Evolutionary conservation across 2,113 vertebrate genomes (phyloP).

Genomic region (Cyanoderma ruficeps): DNA sequence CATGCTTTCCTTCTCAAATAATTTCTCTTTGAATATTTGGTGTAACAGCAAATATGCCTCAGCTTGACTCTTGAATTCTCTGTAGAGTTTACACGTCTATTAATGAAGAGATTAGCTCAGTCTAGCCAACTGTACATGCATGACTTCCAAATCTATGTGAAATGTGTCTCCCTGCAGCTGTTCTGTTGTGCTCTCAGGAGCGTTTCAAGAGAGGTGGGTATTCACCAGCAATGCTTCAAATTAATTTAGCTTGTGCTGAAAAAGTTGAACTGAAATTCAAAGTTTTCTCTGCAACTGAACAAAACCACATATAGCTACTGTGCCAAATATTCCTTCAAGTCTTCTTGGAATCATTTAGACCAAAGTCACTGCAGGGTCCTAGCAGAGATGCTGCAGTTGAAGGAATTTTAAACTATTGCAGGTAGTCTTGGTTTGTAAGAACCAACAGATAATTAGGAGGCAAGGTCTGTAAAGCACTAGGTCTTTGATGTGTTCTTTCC

Average conservation of each 20-base stretch:
- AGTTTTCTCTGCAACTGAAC: constrained; percentile 25
- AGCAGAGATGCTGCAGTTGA: background rate
- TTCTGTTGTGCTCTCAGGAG: constrained; percentile 29
- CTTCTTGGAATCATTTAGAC: background rate
- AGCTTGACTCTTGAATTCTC: constrained; percentile 51
- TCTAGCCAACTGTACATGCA: constrained; percentile 54
- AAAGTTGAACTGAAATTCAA: constrained; percentile 50
- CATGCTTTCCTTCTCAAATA: constrained; percentile 25
- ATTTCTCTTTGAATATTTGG: constrained; percentile 42
- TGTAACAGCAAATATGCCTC: constrained; percentile 46
- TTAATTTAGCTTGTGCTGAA: constrained; percentile 58
- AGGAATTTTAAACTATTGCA: background rate
- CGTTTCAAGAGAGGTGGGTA: constrained; percentile 15
- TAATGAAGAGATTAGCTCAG: constrained; percentile 67
- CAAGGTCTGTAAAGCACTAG: background rate
- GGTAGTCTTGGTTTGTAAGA: background rate
- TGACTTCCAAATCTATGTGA: constrained; percentile 64
- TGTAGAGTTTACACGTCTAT: constrained; percentile 50
- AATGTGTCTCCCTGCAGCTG: constrained; percentile 57
- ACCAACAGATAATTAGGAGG: background rate
- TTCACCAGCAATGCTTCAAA: constrained; percentile 36
- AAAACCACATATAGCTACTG: background rate
- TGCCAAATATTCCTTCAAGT: background rate
- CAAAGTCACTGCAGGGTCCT: background rate
- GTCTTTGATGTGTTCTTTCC: background rate